Conservation (phyloP, 2,113 vertebrate species). For the Stigmatopora argus region DNA sequence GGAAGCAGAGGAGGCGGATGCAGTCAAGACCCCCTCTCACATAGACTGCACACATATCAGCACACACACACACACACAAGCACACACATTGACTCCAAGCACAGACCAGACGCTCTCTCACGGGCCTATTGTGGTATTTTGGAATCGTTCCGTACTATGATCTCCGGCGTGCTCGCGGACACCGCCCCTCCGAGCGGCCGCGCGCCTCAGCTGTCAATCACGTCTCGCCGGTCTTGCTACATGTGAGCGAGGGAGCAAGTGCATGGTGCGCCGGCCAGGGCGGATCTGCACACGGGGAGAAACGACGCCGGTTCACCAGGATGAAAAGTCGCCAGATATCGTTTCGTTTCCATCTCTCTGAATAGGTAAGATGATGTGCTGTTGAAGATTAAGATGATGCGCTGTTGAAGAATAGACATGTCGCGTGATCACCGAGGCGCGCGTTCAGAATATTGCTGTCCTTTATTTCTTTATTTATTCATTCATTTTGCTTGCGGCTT, state of each 20-base stretch:
- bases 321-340: slow-evolving; percentile 53
- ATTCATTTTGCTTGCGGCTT: slow-evolving; percentile 37
- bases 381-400: no score
- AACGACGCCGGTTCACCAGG: slow-evolving; percentile 57
- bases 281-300: slow-evolving; percentile 59
- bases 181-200: slow-evolving; percentile 44
- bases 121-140: slow-evolving; percentile 16
- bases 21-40: slow-evolving; percentile 51
- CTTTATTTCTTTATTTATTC: background rate
- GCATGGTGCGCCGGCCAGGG: slow-evolving; percentile 64
- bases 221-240: slow-evolving; percentile 57
- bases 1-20: slow-evolving; percentile 66
- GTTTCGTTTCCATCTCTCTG: slow-evolving; percentile 41
- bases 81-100: slow-evolving; percentile 28
- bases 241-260: slow-evolving; percentile 55
- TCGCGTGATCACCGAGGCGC: slow-evolving; percentile 24
- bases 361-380: slow-evolving; percentile 48
- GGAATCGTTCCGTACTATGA: slow-evolving; percentile 22
- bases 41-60: slow-evolving; percentile 7
- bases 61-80: background rate
- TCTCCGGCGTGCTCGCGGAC: slow-evolving; percentile 35
- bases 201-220: slow-evolving; percentile 63
- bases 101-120: slow-evolving; percentile 19
- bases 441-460: slow-evolving; percentile 10
- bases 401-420: background rate